Conservation (phyloP, 2,797 vertebrate species). For the Rhinatrema bivittatum region DNA sequence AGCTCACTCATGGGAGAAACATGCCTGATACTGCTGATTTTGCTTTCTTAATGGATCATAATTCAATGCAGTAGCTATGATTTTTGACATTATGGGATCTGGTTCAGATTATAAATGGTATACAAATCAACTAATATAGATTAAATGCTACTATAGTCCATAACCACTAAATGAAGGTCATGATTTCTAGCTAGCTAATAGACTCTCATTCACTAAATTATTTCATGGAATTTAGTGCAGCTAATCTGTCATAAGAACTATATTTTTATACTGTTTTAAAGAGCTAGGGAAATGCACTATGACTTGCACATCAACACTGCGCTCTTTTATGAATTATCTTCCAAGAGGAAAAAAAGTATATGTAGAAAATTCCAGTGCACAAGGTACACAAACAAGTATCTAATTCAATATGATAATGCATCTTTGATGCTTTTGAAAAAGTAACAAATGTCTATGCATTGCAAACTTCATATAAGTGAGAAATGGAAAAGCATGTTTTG, state of each 20-base stretch:
- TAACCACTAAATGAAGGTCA: conserved; percentile 69
- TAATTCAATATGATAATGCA: too few species aligned
- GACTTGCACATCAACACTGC: not conserved
- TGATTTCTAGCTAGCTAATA: conserved; percentile 67
- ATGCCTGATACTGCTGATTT: conserved; percentile 20
- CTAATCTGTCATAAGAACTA: conserved; percentile 29
- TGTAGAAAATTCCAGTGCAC: too few species aligned
- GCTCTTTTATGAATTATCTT: not conserved
- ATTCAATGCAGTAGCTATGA: conserved; percentile 57
- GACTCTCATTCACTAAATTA: conserved; percentile 64
- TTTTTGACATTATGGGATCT: conserved; percentile 75
- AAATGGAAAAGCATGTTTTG: too few species aligned
- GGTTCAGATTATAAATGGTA: conserved; percentile 78
- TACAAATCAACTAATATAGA: conserved; percentile 82
- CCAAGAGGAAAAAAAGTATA: too few species aligned
- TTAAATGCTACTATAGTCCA: conserved; percentile 68
- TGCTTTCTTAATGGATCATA: conserved; percentile 48
- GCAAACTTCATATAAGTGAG: too few species aligned
- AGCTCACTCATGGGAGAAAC: conserved; percentile 19
- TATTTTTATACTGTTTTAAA: conserved; percentile 10
- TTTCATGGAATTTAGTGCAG: conserved; percentile 51
- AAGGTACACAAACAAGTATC: too few species aligned
- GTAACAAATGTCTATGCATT: too few species aligned
- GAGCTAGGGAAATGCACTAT: conserved; percentile 1
- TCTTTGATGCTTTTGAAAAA: too few species aligned